These are phyloP conservation scores for Trachelus stipa DNA, from an alignment of 2,888 invertebrate genomes.

Conservation along the genomic window DNA sequence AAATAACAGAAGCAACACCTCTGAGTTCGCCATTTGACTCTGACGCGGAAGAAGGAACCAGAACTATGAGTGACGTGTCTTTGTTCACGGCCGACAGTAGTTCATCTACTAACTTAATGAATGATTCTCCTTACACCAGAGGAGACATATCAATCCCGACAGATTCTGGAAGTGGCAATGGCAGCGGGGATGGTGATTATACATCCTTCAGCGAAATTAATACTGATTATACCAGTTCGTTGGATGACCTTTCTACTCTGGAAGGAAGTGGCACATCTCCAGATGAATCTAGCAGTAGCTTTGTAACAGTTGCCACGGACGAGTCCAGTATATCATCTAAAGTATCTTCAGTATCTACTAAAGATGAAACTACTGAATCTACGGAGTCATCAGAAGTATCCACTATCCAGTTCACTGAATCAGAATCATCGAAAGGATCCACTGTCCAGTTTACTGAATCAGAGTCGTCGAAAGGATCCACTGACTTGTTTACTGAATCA, in stretches of 20 bases:
- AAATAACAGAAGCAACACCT: conserved; percentile 43
- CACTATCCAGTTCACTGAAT: conserved; percentile 18
- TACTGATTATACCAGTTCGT: conserved; percentile 26
- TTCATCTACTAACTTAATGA: conserved; percentile 54
- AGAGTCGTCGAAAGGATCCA: conserved; percentile 32
- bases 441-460: conserved; percentile 21
- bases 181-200: conserved; percentile 36
- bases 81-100: conserved; percentile 18
- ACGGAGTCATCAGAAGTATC: conserved; percentile 32
- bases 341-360: conserved; percentile 27
- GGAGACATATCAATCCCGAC: conserved; percentile 52
- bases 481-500: conserved; percentile 17
- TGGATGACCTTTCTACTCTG: conserved; percentile 29
- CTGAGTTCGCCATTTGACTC: conserved; percentile 39
- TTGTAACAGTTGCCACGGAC: conserved; percentile 14
- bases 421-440: conserved; percentile 28
- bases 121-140: conserved; percentile 46
- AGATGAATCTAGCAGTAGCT: conserved; percentile 28
- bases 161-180: conserved; percentile 49
- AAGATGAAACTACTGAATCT: conserved; percentile 20
- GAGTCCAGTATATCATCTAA: conserved; percentile 6
- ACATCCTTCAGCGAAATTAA: conserved; percentile 34
- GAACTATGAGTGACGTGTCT: conserved; percentile 40
- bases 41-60: conserved; percentile 31
- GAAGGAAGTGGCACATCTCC: conserved; percentile 55